Evolutionary conservation across 1,140 invertebrate genomes (phyloP), one percentile per base, ranked within the genome.

Genomic region (Anoplolepis gracilipes): DNA sequence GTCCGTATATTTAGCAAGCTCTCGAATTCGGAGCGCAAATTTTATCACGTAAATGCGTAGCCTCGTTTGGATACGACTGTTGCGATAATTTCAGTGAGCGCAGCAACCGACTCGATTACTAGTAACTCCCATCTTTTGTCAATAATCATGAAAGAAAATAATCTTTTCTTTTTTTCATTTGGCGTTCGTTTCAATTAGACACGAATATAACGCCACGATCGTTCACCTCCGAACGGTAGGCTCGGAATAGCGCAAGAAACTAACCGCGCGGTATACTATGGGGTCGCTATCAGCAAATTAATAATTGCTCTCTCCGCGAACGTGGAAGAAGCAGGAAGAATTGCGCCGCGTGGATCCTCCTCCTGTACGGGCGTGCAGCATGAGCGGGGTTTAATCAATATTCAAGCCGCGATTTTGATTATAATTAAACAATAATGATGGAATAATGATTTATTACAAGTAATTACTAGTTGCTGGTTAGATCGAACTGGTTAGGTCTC

Each of bases 371-470:
- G 16, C 79, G 72, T 88, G 85, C 72, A 70, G 67, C 77, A 87
- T 75, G 67, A 69, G 65, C 75, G 55, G 16, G 16, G 53, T 92
- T 92, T 92, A 92, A 94, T 94, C 89, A 93, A 93, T 94, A 94
- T 93, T 94, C 92, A 91, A 93, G 86, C 89, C 92, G 88, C 88
- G 91, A 92, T 92, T 93, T 93, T 93, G 87, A 94, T 92, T 93
- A 92, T 92, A 94, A 94, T 94, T 93, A 93, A 93, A 93, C 92
- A 94, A 94, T 93, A 92, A 93, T 92, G 92, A 92, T 75, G 90
- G 88, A 92, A 93, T 93, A 90, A 91, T 93, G 92, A 94, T 94
- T 94, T 94, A 94, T 94, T 92, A 90, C 91, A 84, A 87, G 85
- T 94, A 94, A 93, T 94, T 93, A 93, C 91, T 93, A 91, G 92